Conservation (phyloP, 2,888 invertebrate species). For the Drosophila kuntzei region DNA sequence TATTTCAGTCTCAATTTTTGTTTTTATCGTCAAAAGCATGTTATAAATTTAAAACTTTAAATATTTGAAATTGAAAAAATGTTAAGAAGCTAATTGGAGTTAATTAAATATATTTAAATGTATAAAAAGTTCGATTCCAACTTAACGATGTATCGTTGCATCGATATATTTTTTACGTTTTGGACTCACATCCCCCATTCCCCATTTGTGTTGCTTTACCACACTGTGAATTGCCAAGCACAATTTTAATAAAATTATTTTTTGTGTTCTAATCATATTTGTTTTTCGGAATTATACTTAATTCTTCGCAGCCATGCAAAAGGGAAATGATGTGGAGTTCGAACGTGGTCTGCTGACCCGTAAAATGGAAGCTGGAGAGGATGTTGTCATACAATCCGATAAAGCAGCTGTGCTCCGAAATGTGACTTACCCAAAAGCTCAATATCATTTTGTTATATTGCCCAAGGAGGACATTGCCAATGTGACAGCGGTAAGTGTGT, state of each 20-base stretch:
- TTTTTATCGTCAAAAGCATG: no score
- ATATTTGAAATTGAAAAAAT: not conserved
- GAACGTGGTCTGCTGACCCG: conserved; percentile 24
- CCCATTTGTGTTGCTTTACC: not conserved
- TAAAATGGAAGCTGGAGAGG: conserved; percentile 17
- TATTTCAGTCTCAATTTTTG: no score
- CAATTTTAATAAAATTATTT: not conserved
- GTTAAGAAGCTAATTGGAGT: not conserved
- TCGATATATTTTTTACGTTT: not conserved
- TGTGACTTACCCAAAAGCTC: conserved; percentile 23
- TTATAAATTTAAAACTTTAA: no score
- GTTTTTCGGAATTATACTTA: no score
- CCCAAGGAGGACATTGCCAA: conserved; percentile 30
- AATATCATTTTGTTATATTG: conserved; percentile 40
- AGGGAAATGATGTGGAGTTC: not conserved
- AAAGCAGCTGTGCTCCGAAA: conserved; percentile 39
- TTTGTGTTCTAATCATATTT: not conserved
- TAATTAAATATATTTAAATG: not conserved
- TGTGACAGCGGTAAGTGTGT: conserved; percentile 23
- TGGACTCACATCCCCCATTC: not conserved
- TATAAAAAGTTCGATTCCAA: not conserved
- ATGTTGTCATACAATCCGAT: conserved; percentile 42
- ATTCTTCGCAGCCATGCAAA: not conserved
- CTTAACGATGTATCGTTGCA: not conserved
- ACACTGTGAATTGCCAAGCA: conserved; percentile 2